A percentile compares a stretch with the other conserved stretches of the same genome.
Evolutionary conservation across 2,113 vertebrate genomes (phyloP).

Genomic region (Bucco capensis): DNA sequence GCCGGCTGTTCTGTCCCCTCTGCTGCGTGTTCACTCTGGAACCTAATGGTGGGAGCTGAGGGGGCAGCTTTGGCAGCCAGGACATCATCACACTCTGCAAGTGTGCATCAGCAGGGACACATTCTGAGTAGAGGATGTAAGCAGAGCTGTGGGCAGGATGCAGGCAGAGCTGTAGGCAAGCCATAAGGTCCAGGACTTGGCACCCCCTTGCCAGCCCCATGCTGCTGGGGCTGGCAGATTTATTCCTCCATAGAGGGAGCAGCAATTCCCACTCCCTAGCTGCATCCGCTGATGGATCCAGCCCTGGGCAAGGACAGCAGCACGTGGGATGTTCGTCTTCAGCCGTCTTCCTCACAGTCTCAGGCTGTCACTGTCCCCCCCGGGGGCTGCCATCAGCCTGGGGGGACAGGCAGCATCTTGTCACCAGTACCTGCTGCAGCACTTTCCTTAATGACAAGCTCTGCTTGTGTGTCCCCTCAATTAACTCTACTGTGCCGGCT

Average conservation of each 20-base stretch:
- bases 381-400: conserved; percentile 12
- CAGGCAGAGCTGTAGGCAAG: not conserved
- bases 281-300: not conserved
- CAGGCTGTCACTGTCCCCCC: not conserved
- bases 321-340: not conserved
- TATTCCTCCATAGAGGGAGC: not conserved
- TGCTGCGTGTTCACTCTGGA: not conserved
- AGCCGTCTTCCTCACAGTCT: not conserved
- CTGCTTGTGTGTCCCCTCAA: not conserved
- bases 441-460: not conserved
- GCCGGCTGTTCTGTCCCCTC: conserved; percentile 8
- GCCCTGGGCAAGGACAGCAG: not conserved
- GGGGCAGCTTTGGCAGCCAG: not conserved
- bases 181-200: not conserved
- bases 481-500: conserved; percentile 33
- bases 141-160: not conserved
- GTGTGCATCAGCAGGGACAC: not conserved
- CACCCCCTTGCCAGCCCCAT: not conserved
- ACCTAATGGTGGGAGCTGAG: conserved; percentile 22
- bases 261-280: not conserved
- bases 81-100: rapidly evolving
- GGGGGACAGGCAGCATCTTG: conserved; percentile 16
- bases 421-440: not conserved
- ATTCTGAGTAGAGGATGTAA: not conserved
- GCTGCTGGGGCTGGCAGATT: not conserved